Evolutionary conservation across 1,140 invertebrate species (phyloP), one percentile per base, ranked within the genome.

Genomic region (Adoxophyes honmai): DNA sequence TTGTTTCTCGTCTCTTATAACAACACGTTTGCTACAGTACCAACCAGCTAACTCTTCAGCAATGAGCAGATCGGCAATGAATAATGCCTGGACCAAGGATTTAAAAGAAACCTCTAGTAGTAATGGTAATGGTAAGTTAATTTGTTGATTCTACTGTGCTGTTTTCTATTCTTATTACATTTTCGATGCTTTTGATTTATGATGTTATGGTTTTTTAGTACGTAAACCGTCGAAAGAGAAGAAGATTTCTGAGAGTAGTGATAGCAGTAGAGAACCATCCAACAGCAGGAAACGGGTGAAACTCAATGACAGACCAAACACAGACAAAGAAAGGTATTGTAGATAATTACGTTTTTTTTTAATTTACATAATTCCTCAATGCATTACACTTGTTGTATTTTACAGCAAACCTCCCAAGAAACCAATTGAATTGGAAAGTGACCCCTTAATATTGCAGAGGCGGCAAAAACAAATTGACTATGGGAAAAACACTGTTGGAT

Each of bases 401-500:
- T 60, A 33, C 56, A 84, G 80, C 42, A 72, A 69, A 64, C 55
- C 73, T 36, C 13, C 52, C 35, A 78, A 57, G 56, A 83, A 77
- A 59, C 69, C 73, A 5, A 59, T 81, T 18, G 92, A 93, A 64
- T 80, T 92, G 64, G 96, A 98, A 88, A 93, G 91, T 33, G 95
- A 98, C 90, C 90, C 92, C 10, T 83, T 62, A 13, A 84, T 96
- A 7, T 78, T 98, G 58, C 81, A 91, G 33, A 91, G 97, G 59
- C 91, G 97, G 55, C 96, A 98, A 75, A 98, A 98, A 85, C 96
- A 98, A 86, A 97, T 98, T 79, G 96, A 98, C 80, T 98, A 96
- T 90, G 97, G 97, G 14, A 98, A 98, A 90, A 98, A 97, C 77
- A 98, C 97, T 8, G 84, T 94, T 60, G 96, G 95, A 35, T 98